A percentile compares a stretch with the other conserved stretches of the same genome.
phyloP scores from a whole-genome alignment of 2,888 invertebrate species.

The Tetanocera ferruginea region DNA sequence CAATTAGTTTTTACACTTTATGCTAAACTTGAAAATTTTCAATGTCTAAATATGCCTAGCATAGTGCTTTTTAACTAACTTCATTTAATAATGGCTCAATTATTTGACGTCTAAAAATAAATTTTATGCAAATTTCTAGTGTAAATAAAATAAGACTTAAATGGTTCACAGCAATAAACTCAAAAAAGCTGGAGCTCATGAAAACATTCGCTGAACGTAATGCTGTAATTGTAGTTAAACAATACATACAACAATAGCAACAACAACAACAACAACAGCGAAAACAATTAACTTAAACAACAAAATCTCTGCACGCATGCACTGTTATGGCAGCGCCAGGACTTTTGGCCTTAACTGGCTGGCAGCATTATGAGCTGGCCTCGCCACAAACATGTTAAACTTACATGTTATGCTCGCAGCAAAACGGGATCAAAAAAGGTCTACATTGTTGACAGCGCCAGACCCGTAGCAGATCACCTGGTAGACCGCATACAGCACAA shows the following conservation, averaged over 20 bases:
- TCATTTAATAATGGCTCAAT: not conserved
- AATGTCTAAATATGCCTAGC: too few relatives aligned
- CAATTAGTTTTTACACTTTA: too few relatives aligned
- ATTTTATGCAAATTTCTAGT: slow-evolving; percentile 1
- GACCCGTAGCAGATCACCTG: not conserved
- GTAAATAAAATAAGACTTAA: not conserved
- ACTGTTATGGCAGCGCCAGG: not conserved
- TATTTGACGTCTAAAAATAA: not conserved
- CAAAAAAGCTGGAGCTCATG: not conserved
- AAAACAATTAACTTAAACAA: not conserved
- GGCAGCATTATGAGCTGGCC: not conserved
- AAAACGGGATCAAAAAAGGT: not conserved
- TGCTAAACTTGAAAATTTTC: too few relatives aligned
- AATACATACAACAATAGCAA: not conserved
- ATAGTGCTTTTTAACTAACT: not conserved
- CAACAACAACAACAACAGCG: not conserved
- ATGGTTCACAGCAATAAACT: not conserved
- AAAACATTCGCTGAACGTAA: not conserved
- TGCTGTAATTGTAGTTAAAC: not conserved
- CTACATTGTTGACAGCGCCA: not conserved
- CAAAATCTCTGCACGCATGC: not conserved
- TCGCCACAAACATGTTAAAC: not conserved
- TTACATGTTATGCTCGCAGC: not conserved
- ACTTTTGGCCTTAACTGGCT: not conserved
- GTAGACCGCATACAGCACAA: not conserved